These are phyloP conservation scores for Mus spretus DNA, from an alignment of 2,797 vertebrate species.

Conservation along the genomic window DNA sequence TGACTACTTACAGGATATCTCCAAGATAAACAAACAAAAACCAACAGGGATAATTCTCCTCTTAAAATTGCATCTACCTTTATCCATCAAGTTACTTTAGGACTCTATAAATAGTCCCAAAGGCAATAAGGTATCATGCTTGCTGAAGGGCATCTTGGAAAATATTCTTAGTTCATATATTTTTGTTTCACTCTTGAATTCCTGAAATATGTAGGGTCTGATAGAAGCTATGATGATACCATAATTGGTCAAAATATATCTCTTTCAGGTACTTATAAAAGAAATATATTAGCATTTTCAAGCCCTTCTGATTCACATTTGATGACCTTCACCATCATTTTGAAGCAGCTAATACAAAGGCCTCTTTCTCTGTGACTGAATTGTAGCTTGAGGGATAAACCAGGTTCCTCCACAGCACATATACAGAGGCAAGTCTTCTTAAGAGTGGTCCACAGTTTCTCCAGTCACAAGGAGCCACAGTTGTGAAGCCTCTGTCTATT, in stretches of 20 bases:
- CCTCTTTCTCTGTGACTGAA: slow-evolving; percentile 14
- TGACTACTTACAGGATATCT: not conserved
- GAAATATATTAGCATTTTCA: slow-evolving; percentile 9
- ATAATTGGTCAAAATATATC: not conserved
- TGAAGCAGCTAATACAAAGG: slow-evolving; percentile 2
- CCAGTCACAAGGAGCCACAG: not conserved
- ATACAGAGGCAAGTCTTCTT: not conserved
- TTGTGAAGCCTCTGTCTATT: not conserved
- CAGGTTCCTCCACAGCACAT: not conserved
- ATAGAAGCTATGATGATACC: not conserved
- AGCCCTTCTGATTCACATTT: slow-evolving; percentile 26
- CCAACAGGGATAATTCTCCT: slow-evolving; percentile 23
- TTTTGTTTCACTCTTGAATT: not conserved
- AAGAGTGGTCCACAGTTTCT: not conserved
- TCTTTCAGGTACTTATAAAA: not conserved
- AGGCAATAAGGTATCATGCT: not conserved
- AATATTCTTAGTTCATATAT: not conserved
- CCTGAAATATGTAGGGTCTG: not conserved
- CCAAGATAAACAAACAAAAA: slow-evolving; percentile 20
- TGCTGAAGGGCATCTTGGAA: not conserved
- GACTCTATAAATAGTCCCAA: not conserved
- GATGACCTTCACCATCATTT: slow-evolving; percentile 11
- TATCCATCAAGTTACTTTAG: slow-evolving; percentile 1
- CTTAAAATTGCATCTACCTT: slow-evolving; percentile 29
- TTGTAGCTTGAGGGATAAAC: slow-evolving; percentile 60